Evolutionary conservation across 1,140 invertebrate species (phyloP).

Genomic region (Caerostris extrusa): DNA sequence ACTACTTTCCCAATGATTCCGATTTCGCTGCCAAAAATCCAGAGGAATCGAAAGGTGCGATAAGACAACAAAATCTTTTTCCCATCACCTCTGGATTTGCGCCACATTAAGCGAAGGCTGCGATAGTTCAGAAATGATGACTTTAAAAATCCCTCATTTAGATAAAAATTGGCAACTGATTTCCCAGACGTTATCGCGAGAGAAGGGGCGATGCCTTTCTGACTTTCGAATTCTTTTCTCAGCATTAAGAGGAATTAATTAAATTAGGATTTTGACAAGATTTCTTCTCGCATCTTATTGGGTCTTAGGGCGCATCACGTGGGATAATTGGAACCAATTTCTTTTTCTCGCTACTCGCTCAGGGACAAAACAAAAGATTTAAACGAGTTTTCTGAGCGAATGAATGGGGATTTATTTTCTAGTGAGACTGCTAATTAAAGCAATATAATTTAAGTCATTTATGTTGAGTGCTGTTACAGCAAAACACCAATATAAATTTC

Average conservation of each 20-base stretch:
- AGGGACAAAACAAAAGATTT: neutral
- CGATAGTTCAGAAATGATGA: neutral
- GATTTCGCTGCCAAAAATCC: neutral
- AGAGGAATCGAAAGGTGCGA: neutral
- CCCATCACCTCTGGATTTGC: neutral
- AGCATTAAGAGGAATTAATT: slow-evolving; percentile 28
- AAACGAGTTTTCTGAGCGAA: too few species aligned
- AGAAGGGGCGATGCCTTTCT: neutral
- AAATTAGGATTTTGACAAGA: neutral
- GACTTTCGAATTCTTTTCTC: slow-evolving; percentile 8
- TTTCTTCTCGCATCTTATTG: neutral
- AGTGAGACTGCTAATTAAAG: too few species aligned
- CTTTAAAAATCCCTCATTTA: slow-evolving; percentile 59
- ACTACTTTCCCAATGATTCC: neutral
- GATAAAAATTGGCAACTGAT: slow-evolving; percentile 54
- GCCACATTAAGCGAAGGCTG: slow-evolving; percentile 41
- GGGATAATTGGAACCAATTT: neutral
- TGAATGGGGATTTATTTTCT: too few species aligned
- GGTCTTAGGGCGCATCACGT: neutral
- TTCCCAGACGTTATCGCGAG: slow-evolving; percentile 5
- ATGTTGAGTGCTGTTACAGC: too few species aligned
- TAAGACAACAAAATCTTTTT: neutral
- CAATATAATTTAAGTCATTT: too few species aligned
- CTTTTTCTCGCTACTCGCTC: neutral
- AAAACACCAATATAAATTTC: too few species aligned